A percentile compares a stretch with the other conserved stretches of the same genome.
Conservation (phyloP, 2,113 vertebrate genomes). For the Lota lota region DNA sequence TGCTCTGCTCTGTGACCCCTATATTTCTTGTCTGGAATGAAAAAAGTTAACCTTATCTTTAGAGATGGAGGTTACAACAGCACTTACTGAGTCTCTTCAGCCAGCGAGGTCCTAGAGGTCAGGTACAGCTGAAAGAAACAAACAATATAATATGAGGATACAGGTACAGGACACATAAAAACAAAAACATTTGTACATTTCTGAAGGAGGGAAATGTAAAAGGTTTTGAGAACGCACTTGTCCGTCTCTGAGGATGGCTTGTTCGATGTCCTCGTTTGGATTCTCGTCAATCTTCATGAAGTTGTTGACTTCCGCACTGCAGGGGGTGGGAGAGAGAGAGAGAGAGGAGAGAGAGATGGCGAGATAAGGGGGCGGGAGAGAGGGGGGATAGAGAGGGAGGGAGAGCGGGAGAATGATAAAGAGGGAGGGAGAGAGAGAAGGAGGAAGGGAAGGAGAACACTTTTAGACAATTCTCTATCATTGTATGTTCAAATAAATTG, state of each 20-base stretch:
- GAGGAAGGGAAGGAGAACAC: no score
- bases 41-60: no score
- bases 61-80: neutral
- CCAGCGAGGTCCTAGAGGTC: slow-evolving; percentile 59
- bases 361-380: no score
- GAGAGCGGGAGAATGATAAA: no score
- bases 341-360: no score
- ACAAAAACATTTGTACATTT: neutral
- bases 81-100: slow-evolving; percentile 76
- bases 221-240: slow-evolving; percentile 38
- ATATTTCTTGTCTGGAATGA: no score
- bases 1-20: no score
- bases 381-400: no score
- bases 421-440: no score
- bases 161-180: neutral
- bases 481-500: no score
- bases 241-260: slow-evolving; percentile 26
- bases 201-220: neutral
- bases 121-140: slow-evolving; percentile 55
- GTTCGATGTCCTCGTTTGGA: slow-evolving; percentile 64
- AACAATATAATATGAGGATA: neutral
- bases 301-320: slow-evolving; percentile 70
- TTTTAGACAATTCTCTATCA: no score
- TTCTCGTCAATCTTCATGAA: slow-evolving; percentile 77
- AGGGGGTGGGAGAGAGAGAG: slow-evolving; percentile 10